Conservation (phyloP, 2,113 vertebrate genomes). For the Laterallus jamaicensis region DNA sequence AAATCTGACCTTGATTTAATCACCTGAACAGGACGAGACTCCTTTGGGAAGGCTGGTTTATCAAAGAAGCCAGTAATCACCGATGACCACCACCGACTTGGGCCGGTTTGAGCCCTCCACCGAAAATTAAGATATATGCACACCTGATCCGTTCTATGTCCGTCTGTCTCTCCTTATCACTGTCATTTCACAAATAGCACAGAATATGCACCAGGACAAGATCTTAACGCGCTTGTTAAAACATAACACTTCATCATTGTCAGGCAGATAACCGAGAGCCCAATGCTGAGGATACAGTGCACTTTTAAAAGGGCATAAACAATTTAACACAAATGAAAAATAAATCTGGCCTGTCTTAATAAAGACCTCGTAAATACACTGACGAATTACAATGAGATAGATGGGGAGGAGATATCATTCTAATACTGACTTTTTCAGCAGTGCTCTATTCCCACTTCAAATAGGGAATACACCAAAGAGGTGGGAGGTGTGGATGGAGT, state of each 20-base stretch:
- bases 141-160: not conserved
- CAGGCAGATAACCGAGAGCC: constrained; percentile 38
- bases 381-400: constrained; percentile 36
- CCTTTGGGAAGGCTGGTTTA: not conserved
- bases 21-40: not conserved
- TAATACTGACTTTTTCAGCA: not conserved
- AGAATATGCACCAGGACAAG: constrained; percentile 53
- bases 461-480: not conserved
- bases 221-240: constrained; percentile 43
- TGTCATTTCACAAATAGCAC: constrained; percentile 52
- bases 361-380: constrained; percentile 55
- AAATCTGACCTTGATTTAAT: not conserved
- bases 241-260: constrained; percentile 40
- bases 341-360: constrained; percentile 52
- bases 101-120: not conserved
- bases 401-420: not conserved
- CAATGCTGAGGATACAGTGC: constrained; percentile 16
- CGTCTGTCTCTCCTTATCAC: constrained; percentile 46
- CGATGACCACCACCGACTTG: not conserved
- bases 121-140: not conserved
- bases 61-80: not conserved
- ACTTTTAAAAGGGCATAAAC: constrained; percentile 46
- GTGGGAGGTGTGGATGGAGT: not conserved
- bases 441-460: constrained; percentile 12
- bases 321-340: constrained; percentile 64